Evolutionary conservation across 2,888 invertebrate genomes (phyloP).

Genomic region (Chromoteleia sp.): DNA sequence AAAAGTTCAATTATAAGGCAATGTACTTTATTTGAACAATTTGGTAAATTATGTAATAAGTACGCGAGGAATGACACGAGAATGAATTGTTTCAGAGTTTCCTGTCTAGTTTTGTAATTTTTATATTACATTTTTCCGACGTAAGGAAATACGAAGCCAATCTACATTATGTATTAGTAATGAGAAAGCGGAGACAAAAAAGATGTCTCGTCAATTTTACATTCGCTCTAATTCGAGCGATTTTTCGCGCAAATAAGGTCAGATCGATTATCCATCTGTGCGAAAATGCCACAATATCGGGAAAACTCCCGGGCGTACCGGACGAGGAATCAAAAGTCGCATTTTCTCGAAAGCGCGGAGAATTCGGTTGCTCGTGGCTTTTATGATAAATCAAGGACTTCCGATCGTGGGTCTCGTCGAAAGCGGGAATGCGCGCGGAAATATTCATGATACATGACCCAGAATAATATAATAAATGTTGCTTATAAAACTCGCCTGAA

Average conservation of each 20-base stretch:
- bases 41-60: too few relatives aligned
- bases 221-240: slow-evolving; percentile 31
- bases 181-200: slow-evolving; percentile 20
- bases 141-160: too few relatives aligned
- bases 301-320: slow-evolving; percentile 7
- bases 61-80: too few relatives aligned
- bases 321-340: slow-evolving; percentile 47
- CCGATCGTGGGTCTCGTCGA: slow-evolving; percentile 46
- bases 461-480: slow-evolving; percentile 63
- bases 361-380: slow-evolving; percentile 49
- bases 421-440: slow-evolving; percentile 52
- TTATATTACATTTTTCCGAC: too few relatives aligned
- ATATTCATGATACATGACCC: slow-evolving; percentile 57
- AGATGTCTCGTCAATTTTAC: slow-evolving; percentile 38
- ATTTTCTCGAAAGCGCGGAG: slow-evolving; percentile 39
- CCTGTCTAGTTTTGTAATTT: too few relatives aligned
- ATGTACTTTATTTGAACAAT: too few relatives aligned
- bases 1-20: too few relatives aligned
- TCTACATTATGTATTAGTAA: slow-evolving; percentile 28
- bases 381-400: slow-evolving; percentile 66
- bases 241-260: slow-evolving; percentile 55
- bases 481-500: slow-evolving; percentile 31
- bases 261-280: slow-evolving; percentile 49
- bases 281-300: slow-evolving; percentile 36
- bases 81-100: too few relatives aligned